Conservation (phyloP, 1,140 invertebrate species). For the Lordiphosa mommai region DNA sequence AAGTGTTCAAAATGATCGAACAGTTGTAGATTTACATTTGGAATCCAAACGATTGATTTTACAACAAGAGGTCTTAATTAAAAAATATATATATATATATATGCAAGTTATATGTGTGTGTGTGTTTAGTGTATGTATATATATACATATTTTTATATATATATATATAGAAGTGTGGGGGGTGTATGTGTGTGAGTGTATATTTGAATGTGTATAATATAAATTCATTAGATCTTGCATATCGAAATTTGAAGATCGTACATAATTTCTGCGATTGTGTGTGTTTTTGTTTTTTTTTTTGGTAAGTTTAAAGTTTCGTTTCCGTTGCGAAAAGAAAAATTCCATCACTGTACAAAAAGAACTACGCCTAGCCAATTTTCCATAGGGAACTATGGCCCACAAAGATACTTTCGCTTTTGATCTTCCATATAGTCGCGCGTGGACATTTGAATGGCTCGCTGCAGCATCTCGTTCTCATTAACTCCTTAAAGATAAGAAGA, state of each 20-base stretch:
- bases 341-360: slow-evolving; percentile 65
- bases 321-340: slow-evolving; percentile 57
- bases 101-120: slow-evolving; percentile 11
- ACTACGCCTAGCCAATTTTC: neutral
- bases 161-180: slow-evolving; percentile 30
- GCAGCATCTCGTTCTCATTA: slow-evolving; percentile 75
- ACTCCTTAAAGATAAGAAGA: slow-evolving; percentile 25
- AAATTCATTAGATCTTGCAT: slow-evolving; percentile 20
- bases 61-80: neutral
- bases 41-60: slow-evolving; percentile 3
- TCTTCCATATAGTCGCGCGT: slow-evolving; percentile 76
- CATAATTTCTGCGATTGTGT: slow-evolving; percentile 28
- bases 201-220: slow-evolving; percentile 31
- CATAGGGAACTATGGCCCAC: slow-evolving; percentile 63
- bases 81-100: slow-evolving; percentile 23
- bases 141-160: slow-evolving; percentile 23
- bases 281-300: slow-evolving; percentile 17
- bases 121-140: slow-evolving; percentile 1
- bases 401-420: slow-evolving; percentile 71
- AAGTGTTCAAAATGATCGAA: neutral
- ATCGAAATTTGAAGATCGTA: slow-evolving; percentile 39
- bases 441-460: slow-evolving; percentile 77
- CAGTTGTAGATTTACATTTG: slow-evolving; percentile 1
- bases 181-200: slow-evolving; percentile 16
- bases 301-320: slow-evolving; percentile 47